Conservation (phyloP, 1,140 invertebrate species). For the Phymastichus coffea region DNA sequence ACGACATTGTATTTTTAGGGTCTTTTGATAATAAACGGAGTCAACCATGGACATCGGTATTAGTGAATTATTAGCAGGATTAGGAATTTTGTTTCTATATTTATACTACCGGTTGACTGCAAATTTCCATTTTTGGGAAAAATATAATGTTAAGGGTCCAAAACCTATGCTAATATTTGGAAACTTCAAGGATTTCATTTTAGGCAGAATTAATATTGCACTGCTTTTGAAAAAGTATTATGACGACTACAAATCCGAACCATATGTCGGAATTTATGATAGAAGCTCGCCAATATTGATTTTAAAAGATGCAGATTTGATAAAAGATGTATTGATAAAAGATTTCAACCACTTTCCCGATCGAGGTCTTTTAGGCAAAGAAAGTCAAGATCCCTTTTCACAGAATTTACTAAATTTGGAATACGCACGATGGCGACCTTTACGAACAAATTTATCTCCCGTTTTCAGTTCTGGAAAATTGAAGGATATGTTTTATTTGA, state of each 20-base stretch:
- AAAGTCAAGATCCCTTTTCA: conserved; percentile 48
- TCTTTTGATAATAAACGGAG: no score
- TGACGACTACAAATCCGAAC: conserved; percentile 40
- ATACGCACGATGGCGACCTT: conserved; percentile 54
- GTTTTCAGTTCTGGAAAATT: conserved; percentile 57
- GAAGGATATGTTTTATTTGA: conserved; percentile 55
- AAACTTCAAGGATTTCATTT: conserved; percentile 26
- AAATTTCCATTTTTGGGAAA: conserved; percentile 30
- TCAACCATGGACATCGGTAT: neutral
- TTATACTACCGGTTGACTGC: conserved; percentile 7
- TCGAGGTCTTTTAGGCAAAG: conserved; percentile 42
- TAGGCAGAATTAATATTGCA: neutral
- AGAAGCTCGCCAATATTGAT: conserved; percentile 45
- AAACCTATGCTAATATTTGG: conserved; percentile 37
- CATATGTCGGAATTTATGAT: conserved; percentile 50
- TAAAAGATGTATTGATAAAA: conserved; percentile 55
- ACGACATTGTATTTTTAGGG: no score
- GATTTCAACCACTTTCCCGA: conserved; percentile 55
- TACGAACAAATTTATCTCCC: conserved; percentile 55
- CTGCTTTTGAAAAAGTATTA: conserved; percentile 33
- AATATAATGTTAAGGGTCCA: conserved; percentile 28
- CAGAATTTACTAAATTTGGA: conserved; percentile 45
- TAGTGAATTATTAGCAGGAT: neutral
- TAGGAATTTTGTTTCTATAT: neutral
- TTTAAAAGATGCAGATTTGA: conserved; percentile 51